phyloP scores from a whole-genome alignment of 2,797 vertebrate species.

The Syndactyla subalaris region DNA sequence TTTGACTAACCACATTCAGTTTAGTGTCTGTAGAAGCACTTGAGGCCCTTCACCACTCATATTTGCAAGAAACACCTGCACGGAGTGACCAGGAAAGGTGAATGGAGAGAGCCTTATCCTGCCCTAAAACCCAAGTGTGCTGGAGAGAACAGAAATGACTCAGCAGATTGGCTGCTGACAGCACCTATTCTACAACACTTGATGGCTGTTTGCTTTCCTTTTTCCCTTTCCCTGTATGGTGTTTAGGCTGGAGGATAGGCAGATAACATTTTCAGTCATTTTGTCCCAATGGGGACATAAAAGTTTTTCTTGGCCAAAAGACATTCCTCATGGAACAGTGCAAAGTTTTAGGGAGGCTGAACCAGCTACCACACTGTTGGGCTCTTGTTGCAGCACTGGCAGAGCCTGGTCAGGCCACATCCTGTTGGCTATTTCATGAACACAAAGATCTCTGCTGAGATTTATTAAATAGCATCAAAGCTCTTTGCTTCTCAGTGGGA shows the following conservation, averaged over 20 bases:
- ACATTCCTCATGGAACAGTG: neutral
- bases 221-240: neutral
- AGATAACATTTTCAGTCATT: neutral
- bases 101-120: neutral
- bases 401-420: neutral
- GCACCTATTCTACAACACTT: neutral
- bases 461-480: neutral
- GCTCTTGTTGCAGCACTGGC: neutral
- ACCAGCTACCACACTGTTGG: neutral
- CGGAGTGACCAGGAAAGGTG: neutral
- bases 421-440: neutral
- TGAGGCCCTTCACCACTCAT: slow-evolving; percentile 9
- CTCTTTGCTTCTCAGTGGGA: neutral
- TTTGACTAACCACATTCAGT: slow-evolving; percentile 3
- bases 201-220: neutral
- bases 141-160: neutral
- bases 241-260: neutral
- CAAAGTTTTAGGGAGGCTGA: neutral
- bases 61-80: neutral
- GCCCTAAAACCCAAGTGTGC: neutral
- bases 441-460: neutral
- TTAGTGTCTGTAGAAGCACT: slow-evolving; percentile 31
- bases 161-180: neutral
- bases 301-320: neutral
- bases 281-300: neutral